Conservation (phyloP, 2,888 invertebrate species). For the Amaurobius ferox region DNA sequence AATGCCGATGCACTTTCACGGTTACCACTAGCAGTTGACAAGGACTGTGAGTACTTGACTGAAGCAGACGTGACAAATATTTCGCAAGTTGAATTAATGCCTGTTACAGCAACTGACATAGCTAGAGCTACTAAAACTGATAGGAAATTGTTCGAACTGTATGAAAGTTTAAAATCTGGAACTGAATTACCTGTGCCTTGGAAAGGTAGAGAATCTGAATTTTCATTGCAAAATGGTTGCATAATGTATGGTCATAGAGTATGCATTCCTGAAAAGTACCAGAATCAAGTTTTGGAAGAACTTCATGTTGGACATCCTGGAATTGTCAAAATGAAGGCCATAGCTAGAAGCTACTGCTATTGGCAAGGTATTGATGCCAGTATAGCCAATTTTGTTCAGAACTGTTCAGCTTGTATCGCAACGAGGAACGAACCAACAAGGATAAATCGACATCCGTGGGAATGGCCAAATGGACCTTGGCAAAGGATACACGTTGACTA, state of each 20-base stretch:
- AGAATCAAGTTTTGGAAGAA: constrained; percentile 27
- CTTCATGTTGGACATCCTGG: constrained; percentile 50
- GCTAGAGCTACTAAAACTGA: constrained; percentile 54
- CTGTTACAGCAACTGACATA: constrained; percentile 52
- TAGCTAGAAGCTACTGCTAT: constrained; percentile 42
- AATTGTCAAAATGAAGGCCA: constrained; percentile 45
- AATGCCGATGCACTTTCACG: constrained; percentile 52
- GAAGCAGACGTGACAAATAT: constrained; percentile 53
- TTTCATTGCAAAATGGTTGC: constrained; percentile 52
- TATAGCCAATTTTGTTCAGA: constrained; percentile 46
- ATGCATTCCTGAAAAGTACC: constrained; percentile 49
- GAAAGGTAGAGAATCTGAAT: constrained; percentile 52
- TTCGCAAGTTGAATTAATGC: constrained; percentile 54
- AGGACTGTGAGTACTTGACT: constrained; percentile 48
- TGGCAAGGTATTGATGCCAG: constrained; percentile 45
- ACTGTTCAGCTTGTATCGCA: constrained; percentile 49
- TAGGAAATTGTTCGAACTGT: constrained; percentile 52
- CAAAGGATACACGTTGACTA: constrained; percentile 78
- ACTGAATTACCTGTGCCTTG: constrained; percentile 46
- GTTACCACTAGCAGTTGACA: constrained; percentile 49
- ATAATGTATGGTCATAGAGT: constrained; percentile 54
- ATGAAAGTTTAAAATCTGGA: constrained; percentile 50
- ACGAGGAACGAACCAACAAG: constrained; percentile 48
- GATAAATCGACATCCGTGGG: constrained; percentile 53
- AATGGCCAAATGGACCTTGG: constrained; percentile 74